Evolutionary conservation across 2,888 invertebrate genomes (phyloP).

Genomic region (Aspidapion aeneum): DNA sequence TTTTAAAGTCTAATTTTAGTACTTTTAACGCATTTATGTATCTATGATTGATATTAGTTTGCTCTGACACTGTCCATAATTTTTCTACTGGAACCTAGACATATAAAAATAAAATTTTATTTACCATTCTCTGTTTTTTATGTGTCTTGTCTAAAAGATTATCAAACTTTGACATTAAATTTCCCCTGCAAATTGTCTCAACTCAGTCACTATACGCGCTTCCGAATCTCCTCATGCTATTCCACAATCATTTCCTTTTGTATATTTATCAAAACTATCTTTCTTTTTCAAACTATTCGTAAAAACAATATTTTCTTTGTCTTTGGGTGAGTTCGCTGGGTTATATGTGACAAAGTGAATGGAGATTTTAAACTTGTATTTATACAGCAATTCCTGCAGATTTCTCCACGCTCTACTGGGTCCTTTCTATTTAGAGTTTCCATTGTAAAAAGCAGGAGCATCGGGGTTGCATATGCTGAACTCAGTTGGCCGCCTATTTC

Average conservation of each 20-base stretch:
- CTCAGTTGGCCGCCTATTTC: not conserved
- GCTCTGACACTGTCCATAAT: no score
- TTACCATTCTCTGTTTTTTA: no score
- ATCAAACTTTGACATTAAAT: not conserved
- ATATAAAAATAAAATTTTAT: no score
- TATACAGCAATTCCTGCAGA: not conserved
- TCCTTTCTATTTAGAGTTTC: not conserved
- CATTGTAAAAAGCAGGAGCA: not conserved
- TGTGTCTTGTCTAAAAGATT: no score
- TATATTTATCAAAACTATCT: not conserved
- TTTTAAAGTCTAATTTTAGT: no score
- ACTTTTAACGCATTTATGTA: no score
- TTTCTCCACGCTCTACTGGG: not conserved
- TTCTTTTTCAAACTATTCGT: not conserved
- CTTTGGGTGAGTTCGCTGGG: not conserved
- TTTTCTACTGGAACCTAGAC: no score
- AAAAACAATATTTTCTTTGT: not conserved
- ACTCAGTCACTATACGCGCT: not conserved
- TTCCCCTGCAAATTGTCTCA: not conserved
- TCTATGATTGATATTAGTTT: no score
- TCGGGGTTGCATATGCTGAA: not conserved
- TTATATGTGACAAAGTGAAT: not conserved
- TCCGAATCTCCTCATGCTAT: not conserved
- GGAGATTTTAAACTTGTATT: not conserved
- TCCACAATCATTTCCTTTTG: not conserved